Evolutionary conservation across 2,888 invertebrate genomes (phyloP).

Genomic region (Tenthredo livida): DNA sequence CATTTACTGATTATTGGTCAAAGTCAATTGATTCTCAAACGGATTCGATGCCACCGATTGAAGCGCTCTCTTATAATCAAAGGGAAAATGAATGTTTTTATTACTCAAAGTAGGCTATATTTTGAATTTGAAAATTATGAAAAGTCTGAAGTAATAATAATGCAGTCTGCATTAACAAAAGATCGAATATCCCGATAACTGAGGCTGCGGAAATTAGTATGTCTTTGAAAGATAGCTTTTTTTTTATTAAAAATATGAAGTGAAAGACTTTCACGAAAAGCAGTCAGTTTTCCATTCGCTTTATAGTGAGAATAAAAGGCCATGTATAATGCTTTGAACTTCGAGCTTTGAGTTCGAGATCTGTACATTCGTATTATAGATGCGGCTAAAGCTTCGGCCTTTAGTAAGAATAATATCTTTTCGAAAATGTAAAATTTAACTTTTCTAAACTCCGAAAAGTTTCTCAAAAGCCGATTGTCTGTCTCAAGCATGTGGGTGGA

Average conservation of each 20-base stretch:
- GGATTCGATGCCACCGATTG: neutral
- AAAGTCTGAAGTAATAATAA: neutral
- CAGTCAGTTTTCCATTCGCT: neutral
- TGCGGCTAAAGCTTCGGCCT: neutral
- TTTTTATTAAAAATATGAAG: neutral
- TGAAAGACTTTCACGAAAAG: neutral
- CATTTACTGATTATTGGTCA: neutral
- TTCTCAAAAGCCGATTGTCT: constrained; percentile 10
- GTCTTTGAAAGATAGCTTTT: neutral
- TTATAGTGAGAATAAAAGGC: neutral
- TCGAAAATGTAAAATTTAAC: neutral
- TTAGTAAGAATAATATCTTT: neutral
- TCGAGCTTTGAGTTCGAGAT: neutral
- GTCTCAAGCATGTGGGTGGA: neutral
- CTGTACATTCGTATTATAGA: neutral
- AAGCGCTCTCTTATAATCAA: neutral
- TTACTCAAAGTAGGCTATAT: neutral
- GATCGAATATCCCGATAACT: neutral
- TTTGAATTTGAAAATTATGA: neutral
- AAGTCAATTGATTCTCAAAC: neutral
- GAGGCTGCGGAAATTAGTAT: too few relatives aligned
- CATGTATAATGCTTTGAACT: neutral
- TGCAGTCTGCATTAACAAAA: neutral
- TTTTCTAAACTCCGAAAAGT: neutral
- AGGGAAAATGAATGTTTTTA: neutral